Conservation (phyloP, 2,888 invertebrate genomes). For the Hemistola chrysoprasaria region DNA sequence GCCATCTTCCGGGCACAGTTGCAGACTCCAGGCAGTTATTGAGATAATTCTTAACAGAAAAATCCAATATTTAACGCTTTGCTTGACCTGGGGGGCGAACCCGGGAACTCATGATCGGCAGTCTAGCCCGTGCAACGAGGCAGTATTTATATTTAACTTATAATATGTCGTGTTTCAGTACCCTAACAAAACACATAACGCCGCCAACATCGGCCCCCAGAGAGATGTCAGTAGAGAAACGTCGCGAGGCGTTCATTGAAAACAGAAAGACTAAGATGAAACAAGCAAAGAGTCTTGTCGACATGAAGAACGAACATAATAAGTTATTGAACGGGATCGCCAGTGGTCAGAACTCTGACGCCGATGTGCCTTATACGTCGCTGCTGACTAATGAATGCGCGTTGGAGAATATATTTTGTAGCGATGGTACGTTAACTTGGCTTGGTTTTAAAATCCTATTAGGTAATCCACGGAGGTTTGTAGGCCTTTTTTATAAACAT, state of each 20-base stretch:
- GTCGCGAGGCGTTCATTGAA: slow-evolving; percentile 66
- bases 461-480: too few species aligned
- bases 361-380: slow-evolving; percentile 70
- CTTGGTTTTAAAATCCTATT: too few species aligned
- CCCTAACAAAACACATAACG: slow-evolving; percentile 87
- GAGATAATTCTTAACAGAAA: too few species aligned
- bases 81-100: too few species aligned
- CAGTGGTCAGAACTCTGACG: slow-evolving; percentile 65
- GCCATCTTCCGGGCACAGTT: too few species aligned
- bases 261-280: slow-evolving; percentile 66
- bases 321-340: slow-evolving; percentile 53
- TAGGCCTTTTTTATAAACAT: too few species aligned
- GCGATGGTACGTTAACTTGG: slow-evolving; percentile 56
- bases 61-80: too few species aligned
- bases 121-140: too few species aligned
- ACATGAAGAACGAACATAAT: slow-evolving; percentile 61
- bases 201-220: slow-evolving; percentile 77
- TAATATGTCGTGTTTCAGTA: slow-evolving; percentile 64
- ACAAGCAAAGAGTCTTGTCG: slow-evolving; percentile 63
- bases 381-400: slow-evolving; percentile 63
- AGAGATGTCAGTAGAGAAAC: slow-evolving; percentile 53
- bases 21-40: too few species aligned
- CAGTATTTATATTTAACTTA: neutral
- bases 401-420: slow-evolving; percentile 62
- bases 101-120: too few species aligned